phyloP scores from a whole-genome alignment of 2,888 invertebrate genomes.

The Melanostoma mellinum region DNA sequence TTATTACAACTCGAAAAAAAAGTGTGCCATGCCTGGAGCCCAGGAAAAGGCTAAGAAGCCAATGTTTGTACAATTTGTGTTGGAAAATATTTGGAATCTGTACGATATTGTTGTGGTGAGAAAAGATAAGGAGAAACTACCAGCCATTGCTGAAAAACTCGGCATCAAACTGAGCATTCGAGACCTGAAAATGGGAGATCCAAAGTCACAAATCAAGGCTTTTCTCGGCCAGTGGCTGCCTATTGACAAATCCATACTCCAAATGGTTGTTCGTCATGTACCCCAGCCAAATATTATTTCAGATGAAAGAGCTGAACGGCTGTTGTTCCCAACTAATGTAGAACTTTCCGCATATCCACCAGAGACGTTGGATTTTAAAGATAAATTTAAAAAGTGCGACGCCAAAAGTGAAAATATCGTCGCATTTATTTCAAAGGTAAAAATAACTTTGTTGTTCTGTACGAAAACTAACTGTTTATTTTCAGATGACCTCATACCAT shows the following conservation, averaged over 20 bases:
- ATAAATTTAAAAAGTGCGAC: constrained; percentile 88
- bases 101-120: constrained; percentile 91
- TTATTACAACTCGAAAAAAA: constrained; percentile 92
- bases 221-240: constrained; percentile 96
- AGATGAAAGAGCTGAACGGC: constrained; percentile 90
- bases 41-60: constrained; percentile 96
- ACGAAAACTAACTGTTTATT: constrained; percentile 81
- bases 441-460: constrained; percentile 84
- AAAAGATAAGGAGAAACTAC: constrained; percentile 89
- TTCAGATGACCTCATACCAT: constrained; percentile 95
- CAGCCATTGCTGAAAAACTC: constrained; percentile 87
- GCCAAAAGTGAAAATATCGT: constrained; percentile 86
- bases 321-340: constrained; percentile 89
- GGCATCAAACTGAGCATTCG: constrained; percentile 89
- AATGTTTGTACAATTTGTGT: constrained; percentile 94
- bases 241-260: constrained; percentile 90
- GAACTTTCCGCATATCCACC: constrained; percentile 87
- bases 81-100: constrained; percentile 95
- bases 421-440: constrained; percentile 82
- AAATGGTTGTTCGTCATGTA: constrained; percentile 91
- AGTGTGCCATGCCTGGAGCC: constrained; percentile 92
- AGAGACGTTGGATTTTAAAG: constrained; percentile 88
- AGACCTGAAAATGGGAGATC: constrained; percentile 91
- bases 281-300: constrained; percentile 91
- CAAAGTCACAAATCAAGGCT: constrained; percentile 89